phyloP scores from a whole-genome alignment of 2,797 vertebrate genomes.

The Cetoscarus ocellatus region DNA sequence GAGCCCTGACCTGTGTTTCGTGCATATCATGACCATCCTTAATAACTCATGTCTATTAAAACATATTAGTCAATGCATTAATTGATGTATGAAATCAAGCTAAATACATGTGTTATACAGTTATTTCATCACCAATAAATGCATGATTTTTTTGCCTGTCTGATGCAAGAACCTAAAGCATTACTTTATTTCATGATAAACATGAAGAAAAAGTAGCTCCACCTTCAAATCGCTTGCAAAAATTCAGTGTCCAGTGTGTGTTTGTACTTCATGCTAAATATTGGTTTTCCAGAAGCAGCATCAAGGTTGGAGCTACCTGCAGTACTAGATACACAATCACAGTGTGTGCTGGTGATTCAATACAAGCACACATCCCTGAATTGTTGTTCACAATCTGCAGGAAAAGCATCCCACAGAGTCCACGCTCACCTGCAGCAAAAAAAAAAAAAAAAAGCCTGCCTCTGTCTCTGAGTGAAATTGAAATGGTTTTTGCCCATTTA shows the following conservation, averaged over 20 bases:
- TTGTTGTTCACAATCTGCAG: conserved; percentile 57
- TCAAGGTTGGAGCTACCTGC: conserved; percentile 18
- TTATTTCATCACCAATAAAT: no score
- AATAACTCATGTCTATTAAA: no score
- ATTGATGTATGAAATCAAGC: no score
- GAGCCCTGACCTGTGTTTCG: no score
- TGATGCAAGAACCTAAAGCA: no score
- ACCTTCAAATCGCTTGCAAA: background rate
- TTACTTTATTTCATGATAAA: no score
- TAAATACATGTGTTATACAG: no score
- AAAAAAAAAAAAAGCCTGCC: conserved; percentile 15
- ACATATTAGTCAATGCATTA: no score
- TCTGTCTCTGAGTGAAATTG: conserved; percentile 38
- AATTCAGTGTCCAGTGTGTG: conserved; percentile 2
- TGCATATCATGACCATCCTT: no score
- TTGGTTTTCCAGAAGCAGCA: conserved; percentile 13
- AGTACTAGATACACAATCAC: conserved; percentile 17
- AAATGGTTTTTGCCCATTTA: conserved; percentile 38
- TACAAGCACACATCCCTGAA: conserved; percentile 32
- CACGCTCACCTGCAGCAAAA: conserved; percentile 64
- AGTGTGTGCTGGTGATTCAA: conserved; percentile 31
- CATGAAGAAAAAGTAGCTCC: background rate
- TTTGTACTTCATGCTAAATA: background rate
- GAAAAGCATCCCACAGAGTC: conserved; percentile 59
- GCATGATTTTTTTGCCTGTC: no score